Conservation (phyloP, 1,140 invertebrate genomes). For the Drosophila navojoa region DNA sequence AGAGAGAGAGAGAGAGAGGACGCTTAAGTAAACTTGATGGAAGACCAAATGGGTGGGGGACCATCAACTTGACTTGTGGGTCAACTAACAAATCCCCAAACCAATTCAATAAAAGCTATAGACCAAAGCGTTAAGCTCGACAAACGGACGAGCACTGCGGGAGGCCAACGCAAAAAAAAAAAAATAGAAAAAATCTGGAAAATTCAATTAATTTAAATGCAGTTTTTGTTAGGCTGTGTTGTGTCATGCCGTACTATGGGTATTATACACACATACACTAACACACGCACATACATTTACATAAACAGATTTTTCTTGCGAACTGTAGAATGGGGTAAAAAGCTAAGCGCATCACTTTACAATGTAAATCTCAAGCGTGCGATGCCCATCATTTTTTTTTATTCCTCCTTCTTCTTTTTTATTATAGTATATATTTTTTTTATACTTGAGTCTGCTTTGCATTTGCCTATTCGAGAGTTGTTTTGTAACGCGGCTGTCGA, state of each 20-base stretch:
- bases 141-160: not conserved
- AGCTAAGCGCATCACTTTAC: conserved; percentile 72
- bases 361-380: conserved; percentile 82
- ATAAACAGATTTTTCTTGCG: not conserved
- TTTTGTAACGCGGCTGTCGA: conserved; percentile 63
- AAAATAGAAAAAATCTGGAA: conserved; percentile 54
- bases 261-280: not conserved
- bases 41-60: not conserved
- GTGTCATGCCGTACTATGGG: conserved; percentile 13
- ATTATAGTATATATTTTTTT: not conserved
- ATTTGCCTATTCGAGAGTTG: conserved; percentile 54
- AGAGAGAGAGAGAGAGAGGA: conserved; percentile 27
- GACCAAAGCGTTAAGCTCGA: conserved; percentile 21
- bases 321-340: conserved; percentile 9
- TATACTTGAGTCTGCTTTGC: conserved; percentile 42
- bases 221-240: conserved; percentile 58
- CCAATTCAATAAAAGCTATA: conserved; percentile 81
- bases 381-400: conserved; percentile 55
- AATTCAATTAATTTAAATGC: conserved; percentile 83
- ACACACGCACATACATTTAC: not conserved
- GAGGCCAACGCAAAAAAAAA: conserved; percentile 30
- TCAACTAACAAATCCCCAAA: conserved; percentile 76
- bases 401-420: conserved; percentile 14
- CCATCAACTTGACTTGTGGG: conserved; percentile 67
- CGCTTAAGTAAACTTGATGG: conserved; percentile 54